A percentile compares a stretch with the other conserved stretches of the same genome.
These are phyloP conservation scores for Cloeon dipterum DNA, from an alignment of 2,888 invertebrate genomes.

Conservation along the genomic window DNA sequence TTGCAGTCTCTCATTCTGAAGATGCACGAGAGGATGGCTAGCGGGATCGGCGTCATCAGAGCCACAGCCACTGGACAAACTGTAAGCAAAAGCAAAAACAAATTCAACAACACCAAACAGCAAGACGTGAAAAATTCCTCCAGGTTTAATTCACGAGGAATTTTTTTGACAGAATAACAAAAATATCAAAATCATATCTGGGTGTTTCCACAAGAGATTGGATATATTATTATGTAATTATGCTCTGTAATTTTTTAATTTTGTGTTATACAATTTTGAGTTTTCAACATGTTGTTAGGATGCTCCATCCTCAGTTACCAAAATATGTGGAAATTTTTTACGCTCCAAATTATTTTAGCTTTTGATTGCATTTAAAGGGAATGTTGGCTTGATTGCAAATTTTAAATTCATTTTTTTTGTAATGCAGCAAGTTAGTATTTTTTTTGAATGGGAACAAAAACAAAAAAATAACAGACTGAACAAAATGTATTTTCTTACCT, in stretches of 20 bases:
- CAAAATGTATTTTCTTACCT: slow-evolving; percentile 19
- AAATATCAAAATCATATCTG: no score
- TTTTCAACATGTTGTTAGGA: no score
- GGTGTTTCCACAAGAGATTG: no score
- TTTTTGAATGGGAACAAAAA: not conserved
- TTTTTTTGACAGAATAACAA: no score
- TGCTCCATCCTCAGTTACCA: no score
- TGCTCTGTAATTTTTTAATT: no score
- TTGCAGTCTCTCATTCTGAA: no score
- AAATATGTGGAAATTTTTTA: no score
- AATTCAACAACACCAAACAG: slow-evolving; percentile 3
- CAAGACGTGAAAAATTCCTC: not conserved
- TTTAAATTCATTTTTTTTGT: not conserved
- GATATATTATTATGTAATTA: no score
- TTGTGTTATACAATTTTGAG: no score
- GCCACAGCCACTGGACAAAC: slow-evolving; percentile 80
- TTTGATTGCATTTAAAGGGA: no score
- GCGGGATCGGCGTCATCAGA: slow-evolving; percentile 80
- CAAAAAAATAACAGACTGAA: not conserved
- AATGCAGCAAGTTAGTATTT: slow-evolving; percentile 5
- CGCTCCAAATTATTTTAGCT: no score
- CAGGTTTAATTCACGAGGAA: not conserved
- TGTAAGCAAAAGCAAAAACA: slow-evolving; percentile 17
- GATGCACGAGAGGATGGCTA: slow-evolving; percentile 34
- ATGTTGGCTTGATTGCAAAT: not conserved